A percentile compares a stretch with the other conserved stretches of the same genome.
Evolutionary conservation across 2,113 vertebrate genomes (phyloP).

Genomic region (Callopanchax toddi): DNA sequence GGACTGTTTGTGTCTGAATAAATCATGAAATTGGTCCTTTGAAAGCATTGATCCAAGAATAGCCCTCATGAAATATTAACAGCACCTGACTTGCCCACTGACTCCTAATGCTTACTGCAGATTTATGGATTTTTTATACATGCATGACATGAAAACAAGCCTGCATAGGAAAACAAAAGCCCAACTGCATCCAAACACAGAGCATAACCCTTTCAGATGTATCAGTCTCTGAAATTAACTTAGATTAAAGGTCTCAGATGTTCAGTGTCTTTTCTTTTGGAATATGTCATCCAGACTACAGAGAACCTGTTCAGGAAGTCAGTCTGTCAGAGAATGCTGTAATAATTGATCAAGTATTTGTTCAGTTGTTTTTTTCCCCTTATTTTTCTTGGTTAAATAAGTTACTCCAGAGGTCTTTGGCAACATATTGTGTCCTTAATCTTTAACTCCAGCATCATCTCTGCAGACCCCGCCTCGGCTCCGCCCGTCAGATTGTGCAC

Average conservation of each 20-base stretch:
- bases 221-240: background rate
- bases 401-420: background rate
- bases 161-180: background rate
- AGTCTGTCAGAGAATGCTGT: background rate
- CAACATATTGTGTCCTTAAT: background rate
- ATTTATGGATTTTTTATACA: slow-evolving; percentile 72
- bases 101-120: slow-evolving; percentile 72
- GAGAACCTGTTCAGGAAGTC: background rate
- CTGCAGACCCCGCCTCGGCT: slow-evolving; percentile 34
- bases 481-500: slow-evolving; percentile 34
- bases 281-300: background rate
- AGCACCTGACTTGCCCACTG: slow-evolving; percentile 41
- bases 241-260: background rate
- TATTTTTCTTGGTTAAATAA: too few species aligned
- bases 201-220: background rate
- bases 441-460: slow-evolving; percentile 5
- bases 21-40: slow-evolving; percentile 85
- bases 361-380: background rate
- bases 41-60: slow-evolving; percentile 86
- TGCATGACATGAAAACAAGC: slow-evolving; percentile 16
- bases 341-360: background rate
- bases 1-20: slow-evolving; percentile 80
- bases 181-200: background rate
- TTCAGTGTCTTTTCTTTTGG: background rate
- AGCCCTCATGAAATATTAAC: slow-evolving; percentile 88